Percentiles rank a stretch among this genome's conserved stretches.
These are phyloP conservation scores for Drosophila siamana DNA, from an alignment of 2,888 invertebrate genomes.

Conservation along the genomic window DNA sequence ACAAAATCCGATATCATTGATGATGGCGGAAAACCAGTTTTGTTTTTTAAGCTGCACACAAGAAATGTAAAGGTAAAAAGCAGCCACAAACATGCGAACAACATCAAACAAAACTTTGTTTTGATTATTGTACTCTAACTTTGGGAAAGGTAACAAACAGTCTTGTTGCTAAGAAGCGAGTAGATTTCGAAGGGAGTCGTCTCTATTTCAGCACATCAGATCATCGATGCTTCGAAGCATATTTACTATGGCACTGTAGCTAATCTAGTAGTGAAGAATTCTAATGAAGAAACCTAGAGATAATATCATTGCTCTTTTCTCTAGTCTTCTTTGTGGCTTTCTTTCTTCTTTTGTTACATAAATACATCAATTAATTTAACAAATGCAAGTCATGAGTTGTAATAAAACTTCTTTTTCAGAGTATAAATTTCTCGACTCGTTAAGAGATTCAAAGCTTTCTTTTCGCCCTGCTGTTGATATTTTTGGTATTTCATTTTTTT, in stretches of 20 bases:
- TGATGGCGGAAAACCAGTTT: constrained; percentile 73
- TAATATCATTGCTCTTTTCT: constrained; percentile 5
- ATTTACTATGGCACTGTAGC: neutral
- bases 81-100: constrained; percentile 19
- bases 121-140: constrained; percentile 29
- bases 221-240: neutral
- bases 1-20: constrained; percentile 59
- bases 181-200: neutral
- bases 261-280: neutral
- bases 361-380: constrained; percentile 23
- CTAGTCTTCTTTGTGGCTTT: neutral
- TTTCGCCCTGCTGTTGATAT: constrained; percentile 3
- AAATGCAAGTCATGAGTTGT: constrained; percentile 15
- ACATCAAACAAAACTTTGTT: constrained; percentile 36
- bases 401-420: constrained; percentile 13
- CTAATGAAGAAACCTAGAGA: constrained; percentile 9
- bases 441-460: constrained; percentile 10
- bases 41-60: constrained; percentile 63
- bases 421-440: constrained; percentile 20
- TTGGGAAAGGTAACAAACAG: neutral
- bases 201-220: neutral
- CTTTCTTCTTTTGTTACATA: constrained; percentile 11
- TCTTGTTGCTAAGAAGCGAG: neutral
- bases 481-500: constrained; percentile 20
- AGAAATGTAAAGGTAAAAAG: constrained; percentile 60